Conservation (phyloP, 2,888 invertebrate species). For the Campoletis raptor region DNA sequence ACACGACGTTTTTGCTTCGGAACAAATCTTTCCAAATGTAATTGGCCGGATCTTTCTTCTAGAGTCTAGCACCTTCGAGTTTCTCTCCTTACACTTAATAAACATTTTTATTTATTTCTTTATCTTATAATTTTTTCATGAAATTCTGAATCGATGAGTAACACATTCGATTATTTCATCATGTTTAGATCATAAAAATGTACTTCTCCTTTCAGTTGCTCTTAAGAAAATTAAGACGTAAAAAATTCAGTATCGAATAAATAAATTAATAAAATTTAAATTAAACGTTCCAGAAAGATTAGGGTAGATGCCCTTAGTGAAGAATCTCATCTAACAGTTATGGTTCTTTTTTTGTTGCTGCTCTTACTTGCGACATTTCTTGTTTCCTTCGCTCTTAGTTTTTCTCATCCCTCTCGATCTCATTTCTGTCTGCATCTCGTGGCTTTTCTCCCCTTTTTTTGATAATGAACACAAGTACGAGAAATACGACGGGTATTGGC, state of each 20-base stretch:
- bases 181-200: neutral
- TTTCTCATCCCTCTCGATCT: slow-evolving; percentile 62
- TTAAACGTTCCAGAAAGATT: slow-evolving; percentile 28
- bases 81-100: neutral
- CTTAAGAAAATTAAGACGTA: neutral
- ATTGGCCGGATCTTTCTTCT: neutral
- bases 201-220: neutral
- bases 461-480: slow-evolving; percentile 84
- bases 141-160: neutral
- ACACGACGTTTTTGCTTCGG: neutral
- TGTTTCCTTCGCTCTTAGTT: slow-evolving; percentile 34
- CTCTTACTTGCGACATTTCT: slow-evolving; percentile 55
- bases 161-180: neutral
- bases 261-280: neutral
- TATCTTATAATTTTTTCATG: neutral
- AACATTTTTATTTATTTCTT: neutral
- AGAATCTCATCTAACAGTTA: slow-evolving; percentile 29
- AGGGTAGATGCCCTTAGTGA: slow-evolving; percentile 32
- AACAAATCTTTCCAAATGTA: neutral
- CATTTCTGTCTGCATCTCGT: slow-evolving; percentile 67
- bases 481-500: slow-evolving; percentile 83
- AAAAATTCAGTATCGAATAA: neutral
- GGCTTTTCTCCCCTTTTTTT: slow-evolving; percentile 73
- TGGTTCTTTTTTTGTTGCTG: slow-evolving; percentile 56
- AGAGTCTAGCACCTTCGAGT: neutral